These are phyloP conservation scores for Ylistrum balloti DNA, from an alignment of 1,140 invertebrate species.

Conservation along the genomic window DNA sequence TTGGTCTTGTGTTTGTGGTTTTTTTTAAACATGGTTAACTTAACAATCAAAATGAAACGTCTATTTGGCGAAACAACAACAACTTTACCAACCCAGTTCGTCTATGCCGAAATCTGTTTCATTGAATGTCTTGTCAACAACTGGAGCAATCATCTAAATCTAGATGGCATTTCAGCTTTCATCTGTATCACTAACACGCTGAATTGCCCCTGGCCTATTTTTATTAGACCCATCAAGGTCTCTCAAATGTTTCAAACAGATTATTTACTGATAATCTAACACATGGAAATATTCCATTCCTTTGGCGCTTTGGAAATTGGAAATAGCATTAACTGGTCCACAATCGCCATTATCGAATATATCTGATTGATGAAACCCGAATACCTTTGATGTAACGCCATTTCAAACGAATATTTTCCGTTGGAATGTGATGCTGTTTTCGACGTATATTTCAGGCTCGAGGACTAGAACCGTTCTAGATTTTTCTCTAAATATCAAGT, in stretches of 20 bases:
- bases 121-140: background rate
- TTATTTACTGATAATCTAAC: background rate
- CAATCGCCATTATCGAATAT: background rate
- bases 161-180: background rate
- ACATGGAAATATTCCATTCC: background rate
- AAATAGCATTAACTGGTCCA: background rate
- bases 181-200: background rate
- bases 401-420: background rate
- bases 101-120: background rate
- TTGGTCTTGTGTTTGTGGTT: too few species aligned
- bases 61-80: background rate
- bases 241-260: slow-evolving; percentile 27
- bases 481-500: too few species aligned
- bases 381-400: background rate
- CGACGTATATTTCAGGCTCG: too few species aligned
- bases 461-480: too few species aligned
- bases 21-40: background rate
- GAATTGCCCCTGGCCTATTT: background rate
- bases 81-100: background rate
- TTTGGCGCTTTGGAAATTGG: background rate
- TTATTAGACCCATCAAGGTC: background rate
- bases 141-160: background rate
- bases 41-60: background rate
- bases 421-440: too few species aligned
- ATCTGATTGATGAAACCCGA: background rate